Evolutionary conservation across 2,888 invertebrate genomes (phyloP).

Genomic region (Lasioglossum morio): DNA sequence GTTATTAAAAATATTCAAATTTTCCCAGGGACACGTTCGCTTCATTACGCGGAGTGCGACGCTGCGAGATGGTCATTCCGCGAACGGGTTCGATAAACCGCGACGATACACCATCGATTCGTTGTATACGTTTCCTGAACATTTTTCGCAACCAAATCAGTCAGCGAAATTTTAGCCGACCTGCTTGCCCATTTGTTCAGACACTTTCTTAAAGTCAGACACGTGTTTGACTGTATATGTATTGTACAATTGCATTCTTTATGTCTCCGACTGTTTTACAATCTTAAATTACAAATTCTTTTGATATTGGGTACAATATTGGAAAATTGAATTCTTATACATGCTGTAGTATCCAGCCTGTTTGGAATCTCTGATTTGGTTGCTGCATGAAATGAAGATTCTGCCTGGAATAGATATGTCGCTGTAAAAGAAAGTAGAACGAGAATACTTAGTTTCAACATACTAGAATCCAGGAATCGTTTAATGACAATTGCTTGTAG

Average conservation of each 20-base stretch:
- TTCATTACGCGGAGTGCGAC: background rate
- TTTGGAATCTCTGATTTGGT: too few relatives aligned
- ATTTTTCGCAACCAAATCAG: background rate
- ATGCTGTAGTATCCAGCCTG: too few relatives aligned
- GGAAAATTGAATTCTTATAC: background rate
- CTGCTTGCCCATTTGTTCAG: background rate
- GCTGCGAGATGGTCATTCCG: background rate
- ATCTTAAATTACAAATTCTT: background rate
- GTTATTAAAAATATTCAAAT: slow-evolving; percentile 4
- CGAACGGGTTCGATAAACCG: background rate
- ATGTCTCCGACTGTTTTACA: background rate
- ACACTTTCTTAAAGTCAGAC: too few relatives aligned
- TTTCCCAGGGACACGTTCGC: background rate
- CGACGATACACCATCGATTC: background rate
- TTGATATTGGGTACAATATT: too few relatives aligned
- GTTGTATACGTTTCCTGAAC: background rate
- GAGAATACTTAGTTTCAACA: background rate
- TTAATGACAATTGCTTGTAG: background rate
- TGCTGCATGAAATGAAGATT: too few relatives aligned
- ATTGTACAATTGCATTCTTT: background rate
- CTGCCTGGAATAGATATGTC: too few relatives aligned
- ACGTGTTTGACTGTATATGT: background rate
- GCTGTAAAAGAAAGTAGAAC: background rate
- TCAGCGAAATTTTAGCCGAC: background rate
- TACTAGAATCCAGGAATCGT: background rate